Evolutionary conservation across 2,888 invertebrate genomes (phyloP).

Genomic region (Hyposoter dolosus): DNA sequence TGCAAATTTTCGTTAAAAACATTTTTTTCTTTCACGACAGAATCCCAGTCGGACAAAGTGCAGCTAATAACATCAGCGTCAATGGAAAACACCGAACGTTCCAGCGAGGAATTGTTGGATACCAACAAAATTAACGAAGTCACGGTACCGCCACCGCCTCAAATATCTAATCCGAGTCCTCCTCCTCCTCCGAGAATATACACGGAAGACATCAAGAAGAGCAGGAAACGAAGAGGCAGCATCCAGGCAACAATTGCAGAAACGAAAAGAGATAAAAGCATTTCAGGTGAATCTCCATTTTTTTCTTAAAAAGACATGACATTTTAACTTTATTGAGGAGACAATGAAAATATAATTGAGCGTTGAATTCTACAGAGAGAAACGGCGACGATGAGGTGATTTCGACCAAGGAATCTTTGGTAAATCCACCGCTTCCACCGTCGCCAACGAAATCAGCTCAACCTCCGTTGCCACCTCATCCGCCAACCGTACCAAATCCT

Average conservation of each 20-base stretch:
- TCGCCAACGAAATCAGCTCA: slow-evolving; percentile 73
- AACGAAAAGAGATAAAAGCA: slow-evolving; percentile 71
- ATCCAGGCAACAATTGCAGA: slow-evolving; percentile 63
- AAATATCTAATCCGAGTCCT: slow-evolving; percentile 82
- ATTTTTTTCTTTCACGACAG: slow-evolving; percentile 1
- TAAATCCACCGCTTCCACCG: slow-evolving; percentile 74
- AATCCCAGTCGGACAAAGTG: slow-evolving; percentile 54
- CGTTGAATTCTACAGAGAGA: slow-evolving; percentile 46
- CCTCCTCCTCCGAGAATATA: slow-evolving; percentile 83
- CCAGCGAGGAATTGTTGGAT: slow-evolving; percentile 33
- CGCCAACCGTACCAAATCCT: slow-evolving; percentile 71
- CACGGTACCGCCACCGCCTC: slow-evolving; percentile 77
- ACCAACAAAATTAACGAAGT: slow-evolving; percentile 26
- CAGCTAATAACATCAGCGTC: slow-evolving; percentile 36
- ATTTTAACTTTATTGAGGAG: too few relatives aligned
- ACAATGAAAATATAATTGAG: not conserved
- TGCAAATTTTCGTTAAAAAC: not conserved
- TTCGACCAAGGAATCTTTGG: slow-evolving; percentile 43
- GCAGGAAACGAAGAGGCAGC: slow-evolving; percentile 74
- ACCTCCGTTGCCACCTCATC: slow-evolving; percentile 72
- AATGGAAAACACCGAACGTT: slow-evolving; percentile 26
- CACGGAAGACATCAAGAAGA: slow-evolving; percentile 79
- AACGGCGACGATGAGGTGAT: slow-evolving; percentile 31
- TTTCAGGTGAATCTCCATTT: slow-evolving; percentile 63
- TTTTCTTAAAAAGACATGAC: not conserved